Evolutionary conservation across 2,888 invertebrate species (phyloP).

Genomic region (Euclidia mi): DNA sequence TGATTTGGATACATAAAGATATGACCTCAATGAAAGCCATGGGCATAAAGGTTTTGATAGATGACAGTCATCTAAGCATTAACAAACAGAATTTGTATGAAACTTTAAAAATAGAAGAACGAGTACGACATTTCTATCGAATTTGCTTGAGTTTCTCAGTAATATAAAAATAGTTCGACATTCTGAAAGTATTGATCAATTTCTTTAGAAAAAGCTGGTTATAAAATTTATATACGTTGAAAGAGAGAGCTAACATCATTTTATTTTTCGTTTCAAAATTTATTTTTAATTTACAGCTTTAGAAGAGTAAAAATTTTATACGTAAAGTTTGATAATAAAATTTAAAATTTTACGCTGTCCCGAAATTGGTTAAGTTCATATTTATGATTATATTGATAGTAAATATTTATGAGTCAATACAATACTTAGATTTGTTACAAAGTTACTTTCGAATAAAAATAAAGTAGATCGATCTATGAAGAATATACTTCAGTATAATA

Average conservation of each 20-base stretch:
- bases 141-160: too few species aligned
- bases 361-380: constrained; percentile 40
- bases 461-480: background rate
- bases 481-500: too few species aligned
- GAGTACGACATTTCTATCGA: too few species aligned
- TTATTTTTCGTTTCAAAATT: constrained; percentile 2
- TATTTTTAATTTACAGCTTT: constrained; percentile 25
- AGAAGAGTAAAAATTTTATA: constrained; percentile 38
- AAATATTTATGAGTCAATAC: constrained; percentile 32
- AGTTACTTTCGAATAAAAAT: constrained; percentile 11
- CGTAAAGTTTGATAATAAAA: constrained; percentile 38
- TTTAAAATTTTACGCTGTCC: constrained; percentile 36
- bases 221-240: background rate
- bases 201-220: background rate
- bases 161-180: too few species aligned
- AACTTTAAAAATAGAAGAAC: too few species aligned
- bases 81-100: too few species aligned
- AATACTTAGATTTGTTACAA: constrained; percentile 27
- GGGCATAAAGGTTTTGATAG: too few species aligned
- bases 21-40: too few species aligned
- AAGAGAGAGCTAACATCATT: background rate
- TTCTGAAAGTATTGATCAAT: too few species aligned
- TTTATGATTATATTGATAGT: constrained; percentile 42
- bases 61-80: too few species aligned
- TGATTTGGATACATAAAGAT: too few species aligned